Evolutionary conservation across 2,113 vertebrate species (phyloP).

Genomic region (Planiliza haematocheilus): DNA sequence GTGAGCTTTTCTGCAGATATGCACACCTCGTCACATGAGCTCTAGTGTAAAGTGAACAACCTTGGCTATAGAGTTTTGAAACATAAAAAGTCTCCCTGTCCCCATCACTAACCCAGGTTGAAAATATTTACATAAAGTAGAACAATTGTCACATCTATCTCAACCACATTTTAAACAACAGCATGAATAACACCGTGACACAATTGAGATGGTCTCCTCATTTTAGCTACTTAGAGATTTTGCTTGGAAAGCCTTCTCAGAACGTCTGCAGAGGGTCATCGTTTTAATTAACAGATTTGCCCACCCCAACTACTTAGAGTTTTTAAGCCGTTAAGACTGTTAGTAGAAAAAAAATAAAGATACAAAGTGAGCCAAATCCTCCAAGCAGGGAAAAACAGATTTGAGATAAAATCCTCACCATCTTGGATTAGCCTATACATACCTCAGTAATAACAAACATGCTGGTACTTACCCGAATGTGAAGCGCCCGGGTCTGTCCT

Average conservation of each 20-base stretch:
- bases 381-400: conserved; percentile 13
- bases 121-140: no score
- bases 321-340: conserved; percentile 6
- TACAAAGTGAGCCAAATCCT: neutral
- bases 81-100: no score
- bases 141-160: no score
- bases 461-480: conserved; percentile 73
- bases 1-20: no score
- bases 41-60: no score
- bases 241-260: neutral
- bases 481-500: conserved; percentile 47
- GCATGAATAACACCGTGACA: no score
- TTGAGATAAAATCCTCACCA: conserved; percentile 16
- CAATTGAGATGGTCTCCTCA: neutral
- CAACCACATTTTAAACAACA: no score
- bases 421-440: conserved; percentile 11
- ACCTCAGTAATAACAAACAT: conserved; percentile 15
- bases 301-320: neutral
- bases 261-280: neutral
- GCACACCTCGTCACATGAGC: no score
- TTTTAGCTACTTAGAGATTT: no score
- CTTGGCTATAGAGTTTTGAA: no score
- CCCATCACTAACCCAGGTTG: no score
- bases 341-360: neutral
- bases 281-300: neutral